Conservation (phyloP, 2,113 vertebrate species). For the Prinia subflava region DNA sequence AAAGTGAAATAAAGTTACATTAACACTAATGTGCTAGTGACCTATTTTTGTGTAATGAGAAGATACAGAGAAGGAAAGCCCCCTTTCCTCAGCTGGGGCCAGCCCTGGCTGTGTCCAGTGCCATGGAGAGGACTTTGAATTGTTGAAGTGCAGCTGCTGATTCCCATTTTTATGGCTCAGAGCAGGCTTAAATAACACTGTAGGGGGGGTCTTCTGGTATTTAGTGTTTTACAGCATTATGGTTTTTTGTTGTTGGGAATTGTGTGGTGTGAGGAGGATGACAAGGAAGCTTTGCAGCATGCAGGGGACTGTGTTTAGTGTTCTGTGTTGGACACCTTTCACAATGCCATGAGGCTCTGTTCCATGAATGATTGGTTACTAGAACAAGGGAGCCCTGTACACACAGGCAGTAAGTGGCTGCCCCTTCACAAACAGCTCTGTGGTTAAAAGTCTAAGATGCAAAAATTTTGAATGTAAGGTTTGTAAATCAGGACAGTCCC, state of each 20-base stretch:
- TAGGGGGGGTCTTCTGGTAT: neutral
- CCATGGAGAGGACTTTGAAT: neutral
- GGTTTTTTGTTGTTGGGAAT: neutral
- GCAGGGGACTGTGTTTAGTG: neutral
- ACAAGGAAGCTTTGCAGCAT: neutral
- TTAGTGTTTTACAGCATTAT: neutral
- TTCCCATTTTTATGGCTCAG: neutral
- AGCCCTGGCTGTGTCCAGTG: neutral
- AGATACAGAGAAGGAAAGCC: neutral
- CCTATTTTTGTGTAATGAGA: neutral
- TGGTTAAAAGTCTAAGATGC: rapidly evolving
- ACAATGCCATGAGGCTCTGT: neutral
- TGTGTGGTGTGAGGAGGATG: neutral
- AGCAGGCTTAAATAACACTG: neutral
- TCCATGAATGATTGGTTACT: neutral
- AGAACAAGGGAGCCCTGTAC: neutral
- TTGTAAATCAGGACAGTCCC: neutral
- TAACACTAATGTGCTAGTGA: neutral
- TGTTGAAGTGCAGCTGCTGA: neutral
- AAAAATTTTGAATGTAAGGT: neutral
- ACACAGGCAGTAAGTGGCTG: neutral
- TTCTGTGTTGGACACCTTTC: neutral
- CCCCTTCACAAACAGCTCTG: neutral
- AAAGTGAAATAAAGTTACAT: neutral
- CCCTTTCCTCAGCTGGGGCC: neutral